Evolutionary conservation across 2,797 vertebrate genomes (phyloP).

Genomic region (Lophotriccus pileatus): DNA sequence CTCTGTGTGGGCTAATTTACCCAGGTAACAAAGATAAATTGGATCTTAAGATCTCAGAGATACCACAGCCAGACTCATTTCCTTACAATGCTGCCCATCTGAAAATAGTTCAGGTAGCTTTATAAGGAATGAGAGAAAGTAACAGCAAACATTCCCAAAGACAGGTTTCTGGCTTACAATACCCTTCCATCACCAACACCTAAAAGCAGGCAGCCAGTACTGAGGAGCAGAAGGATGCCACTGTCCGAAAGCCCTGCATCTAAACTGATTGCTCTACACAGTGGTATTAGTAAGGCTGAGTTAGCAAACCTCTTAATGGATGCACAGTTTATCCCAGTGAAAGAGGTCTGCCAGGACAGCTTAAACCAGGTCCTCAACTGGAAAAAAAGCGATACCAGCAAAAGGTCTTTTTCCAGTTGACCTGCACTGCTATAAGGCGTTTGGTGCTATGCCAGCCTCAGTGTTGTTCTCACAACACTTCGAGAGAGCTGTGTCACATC

Average conservation of each 20-base stretch:
- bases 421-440: accelerated
- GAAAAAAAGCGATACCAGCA: background rate
- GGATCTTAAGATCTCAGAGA: background rate
- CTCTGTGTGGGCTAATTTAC: background rate
- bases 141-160: background rate
- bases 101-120: background rate
- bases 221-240: background rate
- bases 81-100: background rate
- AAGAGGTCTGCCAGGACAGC: background rate
- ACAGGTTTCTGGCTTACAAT: background rate
- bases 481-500: accelerated
- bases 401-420: slow-evolving; percentile 26
- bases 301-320: background rate
- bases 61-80: background rate
- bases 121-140: background rate
- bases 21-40: background rate
- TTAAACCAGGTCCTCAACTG: slow-evolving; percentile 6
- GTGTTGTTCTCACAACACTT: background rate
- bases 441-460: background rate
- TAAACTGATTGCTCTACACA: background rate
- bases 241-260: background rate
- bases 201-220: background rate
- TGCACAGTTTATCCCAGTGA: background rate
- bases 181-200: background rate
- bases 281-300: background rate